These are phyloP conservation scores for Helicoverpa zea DNA, from an alignment of 1,140 invertebrate species.

Conservation along the genomic window DNA sequence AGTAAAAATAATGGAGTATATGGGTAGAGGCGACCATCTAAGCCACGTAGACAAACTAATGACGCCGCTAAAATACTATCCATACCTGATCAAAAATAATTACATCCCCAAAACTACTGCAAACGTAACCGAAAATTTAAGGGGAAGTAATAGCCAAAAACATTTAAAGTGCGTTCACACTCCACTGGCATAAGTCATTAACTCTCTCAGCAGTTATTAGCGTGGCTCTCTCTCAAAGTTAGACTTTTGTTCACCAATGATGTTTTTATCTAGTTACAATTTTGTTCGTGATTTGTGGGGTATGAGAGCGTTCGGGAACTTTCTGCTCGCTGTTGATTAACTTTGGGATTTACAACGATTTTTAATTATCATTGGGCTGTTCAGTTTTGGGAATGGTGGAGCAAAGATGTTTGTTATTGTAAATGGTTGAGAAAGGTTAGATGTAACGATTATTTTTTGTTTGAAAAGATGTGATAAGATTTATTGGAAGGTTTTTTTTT, in stretches of 20 bases:
- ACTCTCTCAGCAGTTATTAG: constrained; percentile 56
- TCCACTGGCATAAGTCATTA: constrained; percentile 57
- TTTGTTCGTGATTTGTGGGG: constrained; percentile 46
- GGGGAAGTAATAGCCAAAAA: constrained; percentile 22
- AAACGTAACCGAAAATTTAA: constrained; percentile 36
- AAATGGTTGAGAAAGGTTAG: constrained; percentile 12
- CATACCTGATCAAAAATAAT: not conserved
- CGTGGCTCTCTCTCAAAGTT: constrained; percentile 52
- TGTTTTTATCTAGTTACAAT: constrained; percentile 59
- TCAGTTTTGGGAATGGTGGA: not conserved
- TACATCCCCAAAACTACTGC: constrained; percentile 5
- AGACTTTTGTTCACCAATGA: constrained; percentile 49
- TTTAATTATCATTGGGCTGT: constrained; percentile 32
- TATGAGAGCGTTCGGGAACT: constrained; percentile 50
- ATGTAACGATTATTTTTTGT: not conserved
- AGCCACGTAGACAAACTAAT: no score
- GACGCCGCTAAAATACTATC: not conserved
- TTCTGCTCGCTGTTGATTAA: constrained; percentile 46
- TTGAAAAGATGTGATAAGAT: no score
- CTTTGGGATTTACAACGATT: constrained; percentile 28
- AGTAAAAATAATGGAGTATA: no score
- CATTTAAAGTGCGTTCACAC: constrained; percentile 51
- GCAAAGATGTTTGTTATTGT: constrained; percentile 27
- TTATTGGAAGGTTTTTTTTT: no score
- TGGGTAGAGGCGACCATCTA: no score